Percentiles rank a stretch among this genome's conserved stretches.
Conservation (phyloP, 2,113 vertebrate species). For the Lipotes vexillifer region DNA sequence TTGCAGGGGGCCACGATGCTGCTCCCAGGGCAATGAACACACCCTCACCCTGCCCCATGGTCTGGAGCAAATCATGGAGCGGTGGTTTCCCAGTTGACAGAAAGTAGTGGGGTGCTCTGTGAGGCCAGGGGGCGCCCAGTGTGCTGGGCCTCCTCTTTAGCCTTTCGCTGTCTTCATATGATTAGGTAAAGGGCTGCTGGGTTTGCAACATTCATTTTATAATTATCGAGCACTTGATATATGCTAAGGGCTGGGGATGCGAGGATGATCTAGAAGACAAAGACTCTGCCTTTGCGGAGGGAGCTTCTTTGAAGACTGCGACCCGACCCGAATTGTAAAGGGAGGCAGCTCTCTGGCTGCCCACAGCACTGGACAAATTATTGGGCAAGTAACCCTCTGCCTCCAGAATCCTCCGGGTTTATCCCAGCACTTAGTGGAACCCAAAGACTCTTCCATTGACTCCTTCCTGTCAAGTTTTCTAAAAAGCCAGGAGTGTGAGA, state of each 20-base stretch:
- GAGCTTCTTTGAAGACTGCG: not conserved
- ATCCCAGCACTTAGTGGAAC: not conserved
- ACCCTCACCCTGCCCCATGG: accelerated
- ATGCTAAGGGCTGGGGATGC: not conserved
- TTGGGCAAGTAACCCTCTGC: not conserved
- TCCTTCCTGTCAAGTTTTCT: not conserved
- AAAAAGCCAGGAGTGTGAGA: not conserved
- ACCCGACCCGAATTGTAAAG: not conserved
- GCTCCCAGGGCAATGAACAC: not conserved
- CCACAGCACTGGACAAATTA: not conserved
- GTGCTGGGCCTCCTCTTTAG: accelerated
- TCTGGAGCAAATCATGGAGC: not conserved
- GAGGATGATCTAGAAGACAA: no score
- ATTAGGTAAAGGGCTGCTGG: not conserved
- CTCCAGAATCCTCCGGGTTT: not conserved
- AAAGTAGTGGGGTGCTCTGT: not conserved
- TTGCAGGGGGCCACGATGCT: not conserved
- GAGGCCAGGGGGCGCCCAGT: not conserved
- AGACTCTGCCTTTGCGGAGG: not conserved
- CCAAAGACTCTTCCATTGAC: not conserved
- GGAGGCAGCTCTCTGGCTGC: not conserved
- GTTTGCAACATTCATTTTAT: not conserved
- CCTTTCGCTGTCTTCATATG: not conserved
- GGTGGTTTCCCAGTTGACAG: not conserved
- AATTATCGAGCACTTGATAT: not conserved